A percentile compares a stretch with the other conserved stretches of the same genome.
These are phyloP conservation scores for Sipha maydis DNA, from an alignment of 2,888 invertebrate genomes.

Conservation along the genomic window DNA sequence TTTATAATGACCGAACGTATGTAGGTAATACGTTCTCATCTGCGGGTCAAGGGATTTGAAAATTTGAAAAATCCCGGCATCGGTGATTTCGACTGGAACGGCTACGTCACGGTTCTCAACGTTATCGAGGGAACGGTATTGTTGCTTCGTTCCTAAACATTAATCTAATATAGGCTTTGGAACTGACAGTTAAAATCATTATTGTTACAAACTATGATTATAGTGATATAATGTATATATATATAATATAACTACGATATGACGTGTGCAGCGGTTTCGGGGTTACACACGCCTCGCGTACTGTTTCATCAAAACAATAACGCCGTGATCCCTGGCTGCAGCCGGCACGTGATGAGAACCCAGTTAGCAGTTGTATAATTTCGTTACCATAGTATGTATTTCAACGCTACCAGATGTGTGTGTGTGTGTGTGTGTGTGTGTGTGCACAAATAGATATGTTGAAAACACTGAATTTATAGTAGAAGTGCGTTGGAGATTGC, in stretches of 20 bases:
- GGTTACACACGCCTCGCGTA: background rate
- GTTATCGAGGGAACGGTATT: background rate
- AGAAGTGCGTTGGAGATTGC: no score
- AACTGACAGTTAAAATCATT: background rate
- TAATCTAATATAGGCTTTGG: background rate
- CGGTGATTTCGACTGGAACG: background rate
- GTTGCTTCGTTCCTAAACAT: background rate
- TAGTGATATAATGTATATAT: no score
- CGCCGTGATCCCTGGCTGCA: background rate
- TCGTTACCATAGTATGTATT: background rate
- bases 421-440: no score
- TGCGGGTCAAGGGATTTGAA: background rate
- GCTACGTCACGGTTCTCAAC: background rate
- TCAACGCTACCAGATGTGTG: background rate
- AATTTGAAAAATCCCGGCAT: background rate
- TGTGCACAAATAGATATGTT: no score
- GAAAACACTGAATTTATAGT: no score
- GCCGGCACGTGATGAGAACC: background rate
- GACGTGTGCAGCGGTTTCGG: background rate
- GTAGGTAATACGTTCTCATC: background rate
- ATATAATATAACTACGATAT: no score
- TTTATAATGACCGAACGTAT: no score
- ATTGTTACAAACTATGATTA: background rate
- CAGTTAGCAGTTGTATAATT: background rate
- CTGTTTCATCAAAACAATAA: background rate